A percentile compares a stretch with the other conserved stretches of the same genome.
Evolutionary conservation across 2,888 invertebrate species (phyloP).

Genomic region (Pyrochroa serraticornis): DNA sequence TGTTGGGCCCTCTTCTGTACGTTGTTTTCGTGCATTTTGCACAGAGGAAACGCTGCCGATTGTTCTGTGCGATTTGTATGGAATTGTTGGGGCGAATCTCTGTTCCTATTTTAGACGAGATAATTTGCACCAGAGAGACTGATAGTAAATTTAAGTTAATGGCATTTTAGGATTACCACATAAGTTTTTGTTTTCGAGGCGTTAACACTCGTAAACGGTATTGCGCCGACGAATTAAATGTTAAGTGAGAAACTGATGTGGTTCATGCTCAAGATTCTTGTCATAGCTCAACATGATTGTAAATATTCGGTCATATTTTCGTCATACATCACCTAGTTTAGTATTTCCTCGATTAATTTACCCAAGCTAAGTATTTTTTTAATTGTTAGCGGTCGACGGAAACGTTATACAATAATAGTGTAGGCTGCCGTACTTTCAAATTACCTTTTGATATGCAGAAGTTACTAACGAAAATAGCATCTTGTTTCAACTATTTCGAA

Average conservation of each 20-base stretch:
- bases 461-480: neutral
- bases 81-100: slow-evolving; percentile 28
- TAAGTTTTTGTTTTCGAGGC: slow-evolving; percentile 25
- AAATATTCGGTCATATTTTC: slow-evolving; percentile 33
- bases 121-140: slow-evolving; percentile 44
- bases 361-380: slow-evolving; percentile 22
- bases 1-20: slow-evolving; percentile 12
- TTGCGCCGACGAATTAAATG: neutral
- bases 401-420: slow-evolving; percentile 9
- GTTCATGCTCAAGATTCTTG: slow-evolving; percentile 46
- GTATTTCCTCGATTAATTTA: slow-evolving; percentile 17
- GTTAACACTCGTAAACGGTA: neutral
- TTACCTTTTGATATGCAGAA: neutral
- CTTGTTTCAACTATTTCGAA: neutral
- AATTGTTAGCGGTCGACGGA: slow-evolving; percentile 8
- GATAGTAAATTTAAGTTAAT: slow-evolving; percentile 40
- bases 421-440: slow-evolving; percentile 16
- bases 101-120: slow-evolving; percentile 36
- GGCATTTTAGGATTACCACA: slow-evolving; percentile 36
- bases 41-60: too few species aligned
- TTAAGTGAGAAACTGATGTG: slow-evolving; percentile 31
- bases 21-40: slow-evolving; percentile 4
- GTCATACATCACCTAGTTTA: slow-evolving; percentile 28
- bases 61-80: slow-evolving; percentile 7
- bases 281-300: slow-evolving; percentile 42